Base-by-base conservation (phyloP, 2,113 vertebrate genomes). In the Brevimyrus niger region DNA sequence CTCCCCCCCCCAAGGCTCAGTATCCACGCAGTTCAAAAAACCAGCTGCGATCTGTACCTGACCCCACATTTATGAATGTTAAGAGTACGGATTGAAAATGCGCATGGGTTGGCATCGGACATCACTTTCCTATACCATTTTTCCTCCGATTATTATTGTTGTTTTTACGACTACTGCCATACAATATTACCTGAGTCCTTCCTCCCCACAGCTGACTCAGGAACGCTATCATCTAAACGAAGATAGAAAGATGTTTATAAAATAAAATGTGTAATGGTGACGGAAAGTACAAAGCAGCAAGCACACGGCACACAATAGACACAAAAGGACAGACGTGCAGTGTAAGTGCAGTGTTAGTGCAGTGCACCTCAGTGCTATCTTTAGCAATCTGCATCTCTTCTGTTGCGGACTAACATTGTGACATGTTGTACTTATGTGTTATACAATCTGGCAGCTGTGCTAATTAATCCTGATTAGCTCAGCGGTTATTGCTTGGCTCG, bases 181-280 rank as follows among this genome's bases (percentile, higher is more conserved):
- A 80, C 65, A 90, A 91, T 87, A 94, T 96, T 96, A 99, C 98
- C 98, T 99, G 98, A 99, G 94, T 98, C 97, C 95, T 99, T 99
- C 94, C 98, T 98, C 92, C 96, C 97, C 93, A 93, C 95, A 92
- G 95, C 90, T 93, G 95, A 93, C 94, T 97, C 94, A 94, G 96
- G 95, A 95, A 96, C 95, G 95, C 95, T 96, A 96, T 97, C 95
- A 97, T 98, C 98, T 99, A 96, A 96, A 99, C 97, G 96, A 95
- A 96, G 97, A 98, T 95, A 95, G 88, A 96, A 91, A 96, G 92
- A 96, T 90, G 92, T 95, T 95, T 95, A 95, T 94, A 96, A 94
- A 93, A 96, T 94, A 95, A 95, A 94, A 91, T 93, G 91, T 90
- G 53, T 90, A 96, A 95, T 94, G 95, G 86, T 95, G 95, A 94